Evolutionary conservation across 2,888 invertebrate genomes (phyloP), one percentile per base, ranked within the genome.

Genomic region (Apotomis turbidana): DNA sequence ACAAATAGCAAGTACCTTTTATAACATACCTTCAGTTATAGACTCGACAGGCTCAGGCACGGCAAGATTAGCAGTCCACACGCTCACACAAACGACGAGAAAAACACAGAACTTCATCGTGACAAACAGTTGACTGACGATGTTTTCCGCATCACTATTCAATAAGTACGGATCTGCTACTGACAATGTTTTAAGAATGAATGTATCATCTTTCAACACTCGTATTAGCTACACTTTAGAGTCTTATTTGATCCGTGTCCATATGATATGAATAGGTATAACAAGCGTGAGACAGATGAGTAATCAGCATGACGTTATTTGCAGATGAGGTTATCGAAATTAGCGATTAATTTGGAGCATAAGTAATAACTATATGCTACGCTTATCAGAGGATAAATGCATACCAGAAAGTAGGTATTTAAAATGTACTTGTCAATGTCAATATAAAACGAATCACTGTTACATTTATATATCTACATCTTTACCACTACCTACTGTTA

Each of bases 241-340:
- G 66, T 46, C 55, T 46, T 54, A 27, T 66, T 66, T 46, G n/a
- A 27, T 27, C 27, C 13, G 44, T 12, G 12, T n/a, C 27, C 6
- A 8, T 13, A 27, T 44, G 27, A 49, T 27, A 55, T 61, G 15
- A 66, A 46, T 66, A n/a, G n/a, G n/a, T n/a, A 66, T 66, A 59
- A 60, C 38, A 59, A 59, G 59, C 60, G 12, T 68, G 38, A 52
- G 36, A 27, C 51, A 68, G 38, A 68, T 59, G 60, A 59, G 68
- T 68, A 59, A 59, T 52, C 51, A 49, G 27, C 27, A 68, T 58
- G 58, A 59, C 68, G 59, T 38, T 59, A 59, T 68, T 51, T 59
- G 68, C 60, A 52, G 68, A 68, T 59, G 58, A 52, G 58, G 59
- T 60, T 68, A 60, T 59, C 59, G 36, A 52, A 68, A 15, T 68